A percentile compares a stretch with the other conserved stretches of the same genome.
Evolutionary conservation across 2,888 invertebrate genomes (phyloP).

Genomic region (Polydrusus tereticollis): DNA sequence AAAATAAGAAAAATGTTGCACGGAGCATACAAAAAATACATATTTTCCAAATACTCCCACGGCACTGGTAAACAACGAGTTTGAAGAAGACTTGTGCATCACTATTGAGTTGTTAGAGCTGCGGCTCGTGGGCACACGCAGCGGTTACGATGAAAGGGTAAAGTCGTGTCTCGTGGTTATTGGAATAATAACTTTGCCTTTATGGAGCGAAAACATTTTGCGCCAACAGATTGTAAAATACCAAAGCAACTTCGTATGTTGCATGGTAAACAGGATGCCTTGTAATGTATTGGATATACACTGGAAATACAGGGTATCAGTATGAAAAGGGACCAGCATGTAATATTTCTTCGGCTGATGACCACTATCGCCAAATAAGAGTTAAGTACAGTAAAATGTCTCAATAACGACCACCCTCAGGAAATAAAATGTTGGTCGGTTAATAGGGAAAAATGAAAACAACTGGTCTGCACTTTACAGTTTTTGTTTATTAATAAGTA

Average conservation of each 20-base stretch:
- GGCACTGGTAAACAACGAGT: background rate
- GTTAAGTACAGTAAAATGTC: no score
- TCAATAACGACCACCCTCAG: no score
- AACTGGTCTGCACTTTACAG: no score
- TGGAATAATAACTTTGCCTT: slow-evolving; percentile 16
- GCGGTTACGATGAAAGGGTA: slow-evolving; percentile 19
- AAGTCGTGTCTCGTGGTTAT: slow-evolving; percentile 18
- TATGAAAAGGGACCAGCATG: no score
- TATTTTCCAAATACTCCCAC: background rate
- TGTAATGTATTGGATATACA: background rate
- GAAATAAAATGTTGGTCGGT: no score
- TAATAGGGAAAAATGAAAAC: no score
- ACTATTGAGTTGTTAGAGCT: background rate
- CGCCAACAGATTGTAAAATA: background rate
- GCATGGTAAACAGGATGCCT: background rate
- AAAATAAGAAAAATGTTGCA: no score
- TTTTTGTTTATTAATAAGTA: no score
- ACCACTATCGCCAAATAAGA: no score
- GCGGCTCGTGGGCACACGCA: slow-evolving; percentile 7
- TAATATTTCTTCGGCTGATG: no score
- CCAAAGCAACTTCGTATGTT: background rate
- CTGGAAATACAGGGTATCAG: background rate
- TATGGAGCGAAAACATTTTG: slow-evolving; percentile 17
- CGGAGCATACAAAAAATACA: no score
- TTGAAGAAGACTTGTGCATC: background rate